A percentile compares a stretch with the other conserved stretches of the same genome.
Evolutionary conservation across 2,113 vertebrate species (phyloP).

Genomic region (Actenoides hombroni): DNA sequence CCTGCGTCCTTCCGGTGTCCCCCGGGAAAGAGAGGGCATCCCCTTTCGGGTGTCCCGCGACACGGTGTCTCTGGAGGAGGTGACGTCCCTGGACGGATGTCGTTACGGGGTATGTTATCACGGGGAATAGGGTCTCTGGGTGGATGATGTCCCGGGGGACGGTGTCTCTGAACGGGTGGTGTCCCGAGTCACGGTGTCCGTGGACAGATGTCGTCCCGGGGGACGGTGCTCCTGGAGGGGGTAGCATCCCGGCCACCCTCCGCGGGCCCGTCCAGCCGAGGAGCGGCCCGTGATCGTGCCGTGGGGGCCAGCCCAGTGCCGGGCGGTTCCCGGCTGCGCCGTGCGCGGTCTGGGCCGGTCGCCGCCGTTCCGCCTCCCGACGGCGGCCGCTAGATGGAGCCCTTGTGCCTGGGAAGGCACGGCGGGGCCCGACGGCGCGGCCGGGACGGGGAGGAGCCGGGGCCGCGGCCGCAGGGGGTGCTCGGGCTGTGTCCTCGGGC

Average conservation of each 20-base stretch:
- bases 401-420: conserved; percentile 70
- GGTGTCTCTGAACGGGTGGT: background rate
- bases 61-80: background rate
- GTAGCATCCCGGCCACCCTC: background rate
- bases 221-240: too few relatives aligned
- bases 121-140: rapidly evolving
- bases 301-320: too few relatives aligned
- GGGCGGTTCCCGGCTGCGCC: background rate
- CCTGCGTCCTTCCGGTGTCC: background rate
- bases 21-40: background rate
- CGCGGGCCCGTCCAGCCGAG: too few relatives aligned
- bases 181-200: background rate
- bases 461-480: too few relatives aligned
- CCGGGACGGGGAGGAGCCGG: background rate
- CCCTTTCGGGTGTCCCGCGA: background rate
- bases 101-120: background rate
- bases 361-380: background rate
- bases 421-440: background rate
- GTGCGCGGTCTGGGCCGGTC: background rate
- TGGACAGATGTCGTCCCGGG: too few relatives aligned
- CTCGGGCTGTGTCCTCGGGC: background rate
- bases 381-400: conserved; percentile 71
- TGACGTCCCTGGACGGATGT: background rate
- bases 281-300: background rate
- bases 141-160: background rate